Evolutionary conservation across 2,113 vertebrate genomes (phyloP), one percentile per base, ranked within the genome.

Genomic region (Austrofundulus limnaeus): DNA sequence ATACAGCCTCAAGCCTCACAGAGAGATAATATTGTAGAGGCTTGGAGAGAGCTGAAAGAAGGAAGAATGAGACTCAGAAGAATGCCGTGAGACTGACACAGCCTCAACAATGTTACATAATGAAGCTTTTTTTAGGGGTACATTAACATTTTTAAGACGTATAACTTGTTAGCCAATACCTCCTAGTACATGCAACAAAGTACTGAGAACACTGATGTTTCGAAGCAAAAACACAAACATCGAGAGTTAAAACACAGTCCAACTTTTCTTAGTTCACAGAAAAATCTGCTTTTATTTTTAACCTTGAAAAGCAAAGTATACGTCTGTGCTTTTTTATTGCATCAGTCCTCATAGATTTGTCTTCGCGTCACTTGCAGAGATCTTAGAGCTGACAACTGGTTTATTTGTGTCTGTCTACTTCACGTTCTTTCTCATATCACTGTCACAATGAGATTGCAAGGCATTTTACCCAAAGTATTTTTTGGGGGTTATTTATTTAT

Each of bases 1-100:
- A 85, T 85, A 83, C 81, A 84, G 85, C 85, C 87, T 77, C 77
- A 80, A 90, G 89, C 85, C 79, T 79, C 75, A 70, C 83, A 80
- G 64, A 80, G 76, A 87, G 82, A 89, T 80, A 85, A 73, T 80
- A 86, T 85, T 78, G 82, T 80, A 80, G 84, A 82, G 73, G 67
- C 66, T 75, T 72, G 55, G 66, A 76, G 61, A 80, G 65, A 67
- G 77, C 66, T 56, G 25, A 51, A 56, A 66, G 61, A 42, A 57
- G 66, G 61, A 49, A 70, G 61, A 47, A 61, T 53, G 63, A 61
- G 61, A 61, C 50, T 53, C 52, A 74, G 62, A 70, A 65, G 77
- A 71, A 45, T 34, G 61, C 31, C 49, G 56, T n/a, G n/a, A 80
- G 75, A 77, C 64, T 67, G 78, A 81, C 67, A 62, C 73, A 78